Evolutionary conservation across 2,888 invertebrate species (phyloP).

Genomic region (Eristalinus aeneus): DNA sequence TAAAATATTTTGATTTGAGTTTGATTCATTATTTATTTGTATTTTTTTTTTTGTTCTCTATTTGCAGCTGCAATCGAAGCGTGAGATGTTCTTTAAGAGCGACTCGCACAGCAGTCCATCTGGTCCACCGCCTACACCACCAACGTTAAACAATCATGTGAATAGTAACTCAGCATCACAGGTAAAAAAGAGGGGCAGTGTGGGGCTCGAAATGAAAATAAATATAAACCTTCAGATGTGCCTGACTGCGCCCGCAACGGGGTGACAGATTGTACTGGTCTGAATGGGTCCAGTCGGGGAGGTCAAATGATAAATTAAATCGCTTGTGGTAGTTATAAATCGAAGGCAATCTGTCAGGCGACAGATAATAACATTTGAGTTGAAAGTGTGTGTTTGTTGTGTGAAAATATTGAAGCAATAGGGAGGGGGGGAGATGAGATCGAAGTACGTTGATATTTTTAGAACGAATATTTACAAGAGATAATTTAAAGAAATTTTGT

Average conservation of each 20-base stretch:
- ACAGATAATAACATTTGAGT: neutral
- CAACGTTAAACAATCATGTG: constrained; percentile 77
- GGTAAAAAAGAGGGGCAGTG: constrained; percentile 58
- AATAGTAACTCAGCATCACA: constrained; percentile 74
- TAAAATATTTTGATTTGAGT: constrained; percentile 28
- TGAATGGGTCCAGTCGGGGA: neutral
- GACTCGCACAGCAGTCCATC: constrained; percentile 84
- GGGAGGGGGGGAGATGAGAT: neutral
- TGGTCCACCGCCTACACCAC: constrained; percentile 82
- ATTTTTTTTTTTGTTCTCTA: constrained; percentile 11
- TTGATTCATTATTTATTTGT: constrained; percentile 5
- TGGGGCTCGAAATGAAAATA: constrained; percentile 33
- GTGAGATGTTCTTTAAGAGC: constrained; percentile 93
- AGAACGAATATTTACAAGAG: no score
- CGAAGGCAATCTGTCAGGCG: neutral
- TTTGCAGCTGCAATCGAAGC: constrained; percentile 89
- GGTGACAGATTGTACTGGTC: neutral
- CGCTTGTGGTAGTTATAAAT: neutral
- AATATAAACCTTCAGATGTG: constrained; percentile 27
- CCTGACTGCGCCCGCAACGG: neutral
- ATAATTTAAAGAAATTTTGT: no score
- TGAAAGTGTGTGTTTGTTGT: neutral
- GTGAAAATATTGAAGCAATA: neutral
- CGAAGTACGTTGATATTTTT: neutral
- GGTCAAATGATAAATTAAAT: neutral